Evolutionary conservation across 2,888 invertebrate genomes (phyloP), one percentile per base, ranked within the genome.

Genomic region (Drosophila histrio): DNA sequence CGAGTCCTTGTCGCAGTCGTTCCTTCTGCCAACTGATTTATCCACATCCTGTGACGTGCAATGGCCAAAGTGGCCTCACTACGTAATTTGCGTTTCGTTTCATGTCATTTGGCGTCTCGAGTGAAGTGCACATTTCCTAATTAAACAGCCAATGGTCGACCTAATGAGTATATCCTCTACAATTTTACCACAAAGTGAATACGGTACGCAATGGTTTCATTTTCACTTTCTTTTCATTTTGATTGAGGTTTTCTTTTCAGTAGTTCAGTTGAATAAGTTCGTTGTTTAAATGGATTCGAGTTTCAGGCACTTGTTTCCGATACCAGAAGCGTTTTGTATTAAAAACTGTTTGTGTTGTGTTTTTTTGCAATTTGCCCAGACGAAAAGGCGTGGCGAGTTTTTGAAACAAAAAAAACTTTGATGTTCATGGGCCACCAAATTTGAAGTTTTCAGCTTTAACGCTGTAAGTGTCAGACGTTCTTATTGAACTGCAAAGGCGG

Each of bases 41-140:
- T 58, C 65, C 32, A n/a, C 58, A 53, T 65, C 50, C 58, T 34
- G 56, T 63, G 47, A 62, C 47, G 41, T 36, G 49, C 36, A 56
- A 56, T 57, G 54, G 13, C 26, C 22, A 36, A 47, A 43, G n/a
- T 47, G 57, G 38, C 64, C 50, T 50, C 58, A 44, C 32, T 22
- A 32, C 50, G 50, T 15, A 39, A 58, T 66, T 66, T 64, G 66
- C 66, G 44, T 65, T 58, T 34, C 38, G 32, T 38, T 64, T 57
- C 66, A 57, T 39, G 21, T 50, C 57, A 50, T 22, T 19, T 49
- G 15, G 11, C 13, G 11, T 22, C 28, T 47, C 30, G 9, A 26
- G 43, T 28, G 21, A 67, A 67, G 50, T 50, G 50, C 62, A 30
- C 56, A 56, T 30, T 61, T 61, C 52, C 68, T 46, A 68, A 68